Evolutionary conservation across 2,888 invertebrate species (phyloP).

Genomic region (Eupithecia centaureata): DNA sequence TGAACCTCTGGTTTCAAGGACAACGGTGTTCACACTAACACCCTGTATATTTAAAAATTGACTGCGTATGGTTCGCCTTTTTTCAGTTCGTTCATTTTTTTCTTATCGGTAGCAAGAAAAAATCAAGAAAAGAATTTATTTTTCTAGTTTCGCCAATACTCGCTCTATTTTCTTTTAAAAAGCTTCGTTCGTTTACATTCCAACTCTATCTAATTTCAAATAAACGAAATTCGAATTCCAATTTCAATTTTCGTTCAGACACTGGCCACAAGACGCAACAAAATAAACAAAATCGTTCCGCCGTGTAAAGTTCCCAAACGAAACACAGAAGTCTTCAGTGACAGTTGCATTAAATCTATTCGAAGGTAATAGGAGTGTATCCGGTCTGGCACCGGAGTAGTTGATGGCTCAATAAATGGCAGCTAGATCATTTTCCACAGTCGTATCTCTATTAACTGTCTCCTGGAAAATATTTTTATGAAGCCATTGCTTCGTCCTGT

Average conservation of each 20-base stretch:
- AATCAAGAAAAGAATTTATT: not conserved
- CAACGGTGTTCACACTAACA: too few species aligned
- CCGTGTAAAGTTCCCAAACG: constrained; percentile 33
- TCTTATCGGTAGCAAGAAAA: not conserved
- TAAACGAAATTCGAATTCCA: constrained; percentile 29
- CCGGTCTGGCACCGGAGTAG: constrained; percentile 41
- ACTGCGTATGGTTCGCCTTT: too few species aligned
- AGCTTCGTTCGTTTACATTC: constrained; percentile 13
- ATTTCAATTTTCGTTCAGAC: constrained; percentile 26
- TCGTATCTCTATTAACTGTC: not conserved
- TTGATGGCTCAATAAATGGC: constrained; percentile 7
- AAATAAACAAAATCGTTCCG: constrained; percentile 28
- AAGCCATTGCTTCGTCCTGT: not conserved
- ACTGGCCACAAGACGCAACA: constrained; percentile 29
- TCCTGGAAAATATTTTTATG: not conserved
- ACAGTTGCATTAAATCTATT: constrained; percentile 43
- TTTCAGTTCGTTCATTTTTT: too few species aligned
- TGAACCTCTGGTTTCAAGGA: too few species aligned
- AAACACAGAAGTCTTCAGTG: constrained; percentile 37
- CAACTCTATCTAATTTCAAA: constrained; percentile 27
- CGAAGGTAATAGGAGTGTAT: constrained; percentile 43
- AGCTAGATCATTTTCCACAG: constrained; percentile 12
- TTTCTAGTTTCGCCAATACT: constrained; percentile 9
- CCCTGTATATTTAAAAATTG: too few species aligned
- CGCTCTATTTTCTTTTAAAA: not conserved